Evolutionary conservation across 1,140 invertebrate species (phyloP), one percentile per base, ranked within the genome.

Genomic region (Brachionus koreanus): DNA sequence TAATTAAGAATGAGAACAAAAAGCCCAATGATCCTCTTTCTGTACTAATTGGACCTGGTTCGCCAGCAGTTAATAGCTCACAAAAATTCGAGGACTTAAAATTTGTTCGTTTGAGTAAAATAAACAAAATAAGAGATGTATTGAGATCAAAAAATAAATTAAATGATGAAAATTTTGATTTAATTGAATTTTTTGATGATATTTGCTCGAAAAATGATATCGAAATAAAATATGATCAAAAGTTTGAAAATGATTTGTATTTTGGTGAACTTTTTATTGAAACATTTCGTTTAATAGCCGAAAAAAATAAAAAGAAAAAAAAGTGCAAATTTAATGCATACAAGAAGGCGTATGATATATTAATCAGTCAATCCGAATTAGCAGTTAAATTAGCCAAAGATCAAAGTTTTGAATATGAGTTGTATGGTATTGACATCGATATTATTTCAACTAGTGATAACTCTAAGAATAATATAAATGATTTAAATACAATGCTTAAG

Each of bases 251-350:
- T 46, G 42, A 74, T 25, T 25, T 74, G 69, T 49, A 74, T 74
- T 46, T 74, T 23, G 69, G 69, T 74, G 69, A 74, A 13, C 4
- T 74, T 2, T 74, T 46, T 46, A 46, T 74, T n/a, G 69, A 49
- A 74, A 29, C 69, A 2, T 74, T 46, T 74, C 16, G 69, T 46
- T n/a, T 74, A 10, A 19, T 74, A 3, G 19, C 16, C 13, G 69
- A 74, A 46, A 19, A 23, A 12, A 42, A 74, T 46, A 74, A 46
- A 29, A 74, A 74, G 16, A 74, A 43, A 74, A 74, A 74, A 46
- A 74, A 74, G 43, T 74, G 69, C n/a, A 74, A 74, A 74, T 42
- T 10, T 25, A 46, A 74, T 33, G n/a, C 69, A 12, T 74, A 74
- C 25, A 43, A 74, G 29, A 43, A 25, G 12, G 69, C 42, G 9